Conservation (phyloP, 1,140 invertebrate genomes). For the Parapsyche elsis region DNA sequence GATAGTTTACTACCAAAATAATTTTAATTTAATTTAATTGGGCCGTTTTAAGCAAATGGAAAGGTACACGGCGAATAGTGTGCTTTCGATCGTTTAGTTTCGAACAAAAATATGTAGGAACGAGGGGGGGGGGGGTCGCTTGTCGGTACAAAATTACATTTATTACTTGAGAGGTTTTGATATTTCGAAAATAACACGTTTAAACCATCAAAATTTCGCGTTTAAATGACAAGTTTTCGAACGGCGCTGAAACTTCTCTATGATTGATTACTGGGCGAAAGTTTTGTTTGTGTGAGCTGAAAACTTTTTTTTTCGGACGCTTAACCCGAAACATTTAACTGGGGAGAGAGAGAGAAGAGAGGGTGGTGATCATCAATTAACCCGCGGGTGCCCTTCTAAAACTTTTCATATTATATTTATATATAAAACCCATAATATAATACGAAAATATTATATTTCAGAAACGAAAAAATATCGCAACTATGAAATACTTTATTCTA, state of each 20-base stretch:
- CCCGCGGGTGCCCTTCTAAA: conserved; percentile 13
- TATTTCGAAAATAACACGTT: conserved; percentile 24
- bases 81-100: too few species aligned
- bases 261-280: conserved; percentile 26
- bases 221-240: conserved; percentile 29
- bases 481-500: too few species aligned
- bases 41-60: too few species aligned
- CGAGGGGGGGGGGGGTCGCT: neutral
- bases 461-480: too few species aligned
- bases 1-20: too few species aligned
- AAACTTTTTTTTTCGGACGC: conserved; percentile 27
- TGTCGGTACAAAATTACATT: neutral
- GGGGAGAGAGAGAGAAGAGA: neutral
- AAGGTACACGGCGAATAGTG: too few species aligned
- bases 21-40: too few species aligned
- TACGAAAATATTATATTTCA: too few species aligned
- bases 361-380: conserved; percentile 23
- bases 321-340: conserved; percentile 33
- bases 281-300: conserved; percentile 20
- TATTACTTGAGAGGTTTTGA: conserved; percentile 5
- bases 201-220: conserved; percentile 28
- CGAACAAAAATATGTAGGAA: too few species aligned
- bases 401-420: conserved; percentile 15
- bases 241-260: conserved; percentile 6
- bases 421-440: too few species aligned